A percentile compares a stretch with the other conserved stretches of the same genome.
Conservation (phyloP, 2,888 invertebrate species). For the Leucania comma region DNA sequence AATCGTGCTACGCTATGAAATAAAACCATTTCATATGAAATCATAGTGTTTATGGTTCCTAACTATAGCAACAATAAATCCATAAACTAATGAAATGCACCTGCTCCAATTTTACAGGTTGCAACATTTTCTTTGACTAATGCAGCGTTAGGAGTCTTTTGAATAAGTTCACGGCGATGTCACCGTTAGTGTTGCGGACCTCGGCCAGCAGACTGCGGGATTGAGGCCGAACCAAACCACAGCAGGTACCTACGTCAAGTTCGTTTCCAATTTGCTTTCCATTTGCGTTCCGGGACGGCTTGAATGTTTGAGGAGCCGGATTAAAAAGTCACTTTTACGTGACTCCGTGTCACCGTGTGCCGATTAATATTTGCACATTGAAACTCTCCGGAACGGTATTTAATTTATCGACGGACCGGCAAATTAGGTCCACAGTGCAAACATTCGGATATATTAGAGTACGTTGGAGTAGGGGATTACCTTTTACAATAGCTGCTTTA, state of each 20-base stretch:
- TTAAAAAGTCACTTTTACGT: constrained; percentile 70
- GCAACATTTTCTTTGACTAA: constrained; percentile 25
- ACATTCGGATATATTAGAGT: not conserved
- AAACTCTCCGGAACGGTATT: constrained; percentile 34
- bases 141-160: constrained; percentile 23
- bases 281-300: constrained; percentile 66
- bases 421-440: constrained; percentile 20
- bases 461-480: constrained; percentile 16
- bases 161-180: constrained; percentile 68
- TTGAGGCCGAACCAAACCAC: constrained; percentile 66
- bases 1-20: not conserved
- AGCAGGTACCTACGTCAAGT: constrained; percentile 64
- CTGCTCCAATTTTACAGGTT: not conserved
- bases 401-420: constrained; percentile 20
- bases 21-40: not conserved
- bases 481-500: constrained; percentile 9
- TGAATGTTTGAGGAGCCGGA: constrained; percentile 73
- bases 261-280: constrained; percentile 82
- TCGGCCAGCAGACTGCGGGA: constrained; percentile 53
- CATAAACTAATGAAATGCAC: not conserved
- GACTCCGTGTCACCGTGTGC: constrained; percentile 54
- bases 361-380: constrained; percentile 53
- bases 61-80: not conserved
- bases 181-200: constrained; percentile 70
- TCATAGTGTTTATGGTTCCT: not conserved